Percentiles rank a stretch among this genome's conserved stretches.
These are phyloP conservation scores for Neoseiulus cucumeris DNA, from an alignment of 1,140 invertebrate genomes.

Conservation along the genomic window DNA sequence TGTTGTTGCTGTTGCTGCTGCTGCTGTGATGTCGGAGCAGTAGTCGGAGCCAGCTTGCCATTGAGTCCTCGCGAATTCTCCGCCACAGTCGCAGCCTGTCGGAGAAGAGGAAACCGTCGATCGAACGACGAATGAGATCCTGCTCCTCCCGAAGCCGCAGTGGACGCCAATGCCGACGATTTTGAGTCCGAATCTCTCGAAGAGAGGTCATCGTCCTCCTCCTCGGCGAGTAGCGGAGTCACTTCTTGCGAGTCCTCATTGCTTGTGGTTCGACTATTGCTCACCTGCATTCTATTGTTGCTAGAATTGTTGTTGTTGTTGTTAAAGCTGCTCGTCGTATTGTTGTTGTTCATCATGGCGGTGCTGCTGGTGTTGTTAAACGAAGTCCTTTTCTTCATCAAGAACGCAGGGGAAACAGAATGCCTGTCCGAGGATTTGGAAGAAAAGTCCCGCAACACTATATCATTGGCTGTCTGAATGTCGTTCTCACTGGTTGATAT, in stretches of 20 bases:
- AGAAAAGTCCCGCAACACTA: slow-evolving; percentile 8
- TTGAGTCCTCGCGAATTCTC: background rate
- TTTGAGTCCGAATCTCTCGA: background rate
- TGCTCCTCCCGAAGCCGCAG: background rate
- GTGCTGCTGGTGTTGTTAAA: background rate
- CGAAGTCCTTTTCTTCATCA: background rate
- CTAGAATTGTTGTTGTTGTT: too few relatives aligned
- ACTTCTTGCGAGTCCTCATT: slow-evolving; percentile 10
- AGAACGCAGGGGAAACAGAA: too few relatives aligned
- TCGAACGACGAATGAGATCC: background rate
- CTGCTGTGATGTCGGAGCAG: slow-evolving; percentile 1
- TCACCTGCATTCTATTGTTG: background rate
- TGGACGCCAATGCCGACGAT: background rate
- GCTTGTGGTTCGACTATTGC: slow-evolving; percentile 2
- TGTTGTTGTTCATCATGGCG: too few relatives aligned
- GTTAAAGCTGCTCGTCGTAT: too few relatives aligned
- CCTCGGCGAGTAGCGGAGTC: background rate
- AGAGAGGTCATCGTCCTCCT: background rate
- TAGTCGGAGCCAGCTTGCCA: slow-evolving; percentile 4
- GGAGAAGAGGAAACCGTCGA: background rate
- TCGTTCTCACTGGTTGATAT: slow-evolving; percentile 9
- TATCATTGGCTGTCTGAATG: background rate
- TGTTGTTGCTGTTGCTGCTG: background rate
- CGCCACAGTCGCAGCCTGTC: background rate
- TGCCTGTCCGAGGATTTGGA: too few relatives aligned